Conservation (phyloP, 2,888 invertebrate species). For the Sesamia inferens region DNA sequence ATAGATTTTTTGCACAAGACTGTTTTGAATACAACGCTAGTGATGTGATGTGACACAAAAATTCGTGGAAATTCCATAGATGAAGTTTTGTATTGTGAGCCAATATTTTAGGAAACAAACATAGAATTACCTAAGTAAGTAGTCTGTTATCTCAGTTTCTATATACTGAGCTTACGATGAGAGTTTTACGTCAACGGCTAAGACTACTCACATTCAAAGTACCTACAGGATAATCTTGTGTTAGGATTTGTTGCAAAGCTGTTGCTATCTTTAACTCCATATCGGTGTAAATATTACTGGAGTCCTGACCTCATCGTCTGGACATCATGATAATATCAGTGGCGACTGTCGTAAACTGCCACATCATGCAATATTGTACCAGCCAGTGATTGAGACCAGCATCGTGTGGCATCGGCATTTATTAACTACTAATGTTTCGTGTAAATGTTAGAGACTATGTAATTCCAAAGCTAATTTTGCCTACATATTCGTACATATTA, state of each 20-base stretch:
- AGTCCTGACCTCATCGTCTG: slow-evolving; percentile 32
- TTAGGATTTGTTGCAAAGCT: slow-evolving; percentile 18
- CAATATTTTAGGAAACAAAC: slow-evolving; percentile 34
- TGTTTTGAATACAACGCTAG: neutral
- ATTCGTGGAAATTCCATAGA: slow-evolving; percentile 14
- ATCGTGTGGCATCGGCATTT: neutral
- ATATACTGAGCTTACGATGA: slow-evolving; percentile 41
- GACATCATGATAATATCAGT: slow-evolving; percentile 26
- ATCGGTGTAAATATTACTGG: slow-evolving; percentile 28
- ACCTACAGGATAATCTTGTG: slow-evolving; percentile 18
- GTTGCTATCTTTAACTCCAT: slow-evolving; percentile 18
- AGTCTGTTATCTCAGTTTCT: slow-evolving; percentile 31
- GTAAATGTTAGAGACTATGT: neutral
- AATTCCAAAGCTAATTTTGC: neutral
- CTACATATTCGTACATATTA: too few species aligned
- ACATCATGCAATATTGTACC: slow-evolving; percentile 12
- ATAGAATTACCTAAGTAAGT: slow-evolving; percentile 32
- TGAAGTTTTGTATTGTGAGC: slow-evolving; percentile 27
- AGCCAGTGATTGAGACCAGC: neutral
- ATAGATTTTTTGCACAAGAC: slow-evolving; percentile 4
- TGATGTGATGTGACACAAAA: slow-evolving; percentile 9
- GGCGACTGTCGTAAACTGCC: slow-evolving; percentile 1
- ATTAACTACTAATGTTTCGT: too few species aligned
- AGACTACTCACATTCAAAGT: slow-evolving; percentile 11
- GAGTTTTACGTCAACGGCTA: slow-evolving; percentile 38